Evolutionary conservation across 2,797 vertebrate genomes (phyloP).

Genomic region (Lagocephalus sceleratus): DNA sequence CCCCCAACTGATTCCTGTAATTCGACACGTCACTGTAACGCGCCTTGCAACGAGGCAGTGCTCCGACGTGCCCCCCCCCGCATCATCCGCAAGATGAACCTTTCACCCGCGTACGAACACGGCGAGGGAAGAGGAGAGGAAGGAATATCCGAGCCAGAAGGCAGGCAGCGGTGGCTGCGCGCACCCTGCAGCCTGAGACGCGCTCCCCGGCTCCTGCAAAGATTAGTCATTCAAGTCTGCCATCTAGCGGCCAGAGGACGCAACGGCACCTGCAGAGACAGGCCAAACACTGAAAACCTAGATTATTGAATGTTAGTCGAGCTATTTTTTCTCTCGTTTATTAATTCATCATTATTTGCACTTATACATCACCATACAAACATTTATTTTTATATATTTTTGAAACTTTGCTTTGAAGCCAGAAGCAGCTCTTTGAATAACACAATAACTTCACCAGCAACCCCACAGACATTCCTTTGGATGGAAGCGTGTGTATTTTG

Average conservation of each 20-base stretch:
- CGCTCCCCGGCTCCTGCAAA: slow-evolving; percentile 11
- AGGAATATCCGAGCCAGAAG: slow-evolving; percentile 29
- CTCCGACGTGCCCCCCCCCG: slow-evolving; percentile 51
- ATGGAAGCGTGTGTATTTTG: too few relatives aligned
- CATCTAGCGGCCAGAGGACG: slow-evolving; percentile 62
- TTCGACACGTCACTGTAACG: slow-evolving; percentile 61
- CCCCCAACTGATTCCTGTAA: slow-evolving; percentile 59
- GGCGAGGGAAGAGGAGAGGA: slow-evolving; percentile 28
- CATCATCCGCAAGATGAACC: slow-evolving; percentile 72
- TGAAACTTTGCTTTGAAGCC: too few relatives aligned
- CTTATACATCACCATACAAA: neutral
- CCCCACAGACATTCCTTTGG: too few relatives aligned
- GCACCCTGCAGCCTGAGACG: slow-evolving; percentile 15
- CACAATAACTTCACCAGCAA: too few relatives aligned
- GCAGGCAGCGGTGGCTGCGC: slow-evolving; percentile 17
- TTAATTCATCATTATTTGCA: neutral
- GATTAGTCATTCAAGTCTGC: slow-evolving; percentile 67
- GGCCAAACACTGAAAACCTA: neutral
- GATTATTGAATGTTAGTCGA: neutral
- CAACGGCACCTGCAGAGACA: slow-evolving; percentile 9
- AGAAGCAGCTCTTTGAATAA: too few relatives aligned
- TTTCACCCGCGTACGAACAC: slow-evolving; percentile 65
- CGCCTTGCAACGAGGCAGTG: slow-evolving; percentile 67
- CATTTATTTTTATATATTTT: too few relatives aligned
- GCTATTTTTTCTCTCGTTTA: neutral